Evolutionary conservation across 2,797 vertebrate species (phyloP), one percentile per base, ranked within the genome.

Genomic region (Typhlichthys subterraneus): DNA sequence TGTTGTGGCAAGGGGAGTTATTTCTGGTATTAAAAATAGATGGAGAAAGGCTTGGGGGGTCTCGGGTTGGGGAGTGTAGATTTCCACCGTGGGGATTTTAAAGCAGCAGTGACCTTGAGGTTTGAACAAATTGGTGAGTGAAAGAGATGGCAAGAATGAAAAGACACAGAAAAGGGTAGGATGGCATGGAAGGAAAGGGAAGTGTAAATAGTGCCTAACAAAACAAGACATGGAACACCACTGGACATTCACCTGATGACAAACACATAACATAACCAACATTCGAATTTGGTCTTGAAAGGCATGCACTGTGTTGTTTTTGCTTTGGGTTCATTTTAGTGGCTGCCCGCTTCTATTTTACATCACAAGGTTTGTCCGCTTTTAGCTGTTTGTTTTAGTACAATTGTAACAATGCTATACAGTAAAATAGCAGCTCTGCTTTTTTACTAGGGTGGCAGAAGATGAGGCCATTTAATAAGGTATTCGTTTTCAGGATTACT

Each of bases 21-120:
- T 91, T 87, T 83, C 76, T 86, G 83, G 84, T 84, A 89, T 89
- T 90, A 90, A 90, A 91, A 91, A 89, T 89, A 92, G 88, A 90
- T 84, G 82, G 86, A 74, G 66, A 72, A 86, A 87, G 84, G 80
- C 87, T 84, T 80, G 81, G 86, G 80, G 79, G 83, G 78, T 86
- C 85, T 89, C 80, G 53, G 80, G 74, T 73, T 84, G 85, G 70
- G 64, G 72, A 74, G 85, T 79, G 79, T 85, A 69, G 74, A 86
- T 84, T 87, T 92, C 82, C 70, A 72, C 70, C 13, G 38, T 61
- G 68, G 66, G 85, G 76, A 67, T 61, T 46, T 86, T 79, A 81
- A 82, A 83, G 79, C 76, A 75, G 71, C 79, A 69, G 59, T 86
- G 86, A 89, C 86, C 83, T 89, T 86, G 81, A 82, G 80, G 74